Conservation (phyloP, 2,888 invertebrate species). For the Urechis unicinctus region DNA sequence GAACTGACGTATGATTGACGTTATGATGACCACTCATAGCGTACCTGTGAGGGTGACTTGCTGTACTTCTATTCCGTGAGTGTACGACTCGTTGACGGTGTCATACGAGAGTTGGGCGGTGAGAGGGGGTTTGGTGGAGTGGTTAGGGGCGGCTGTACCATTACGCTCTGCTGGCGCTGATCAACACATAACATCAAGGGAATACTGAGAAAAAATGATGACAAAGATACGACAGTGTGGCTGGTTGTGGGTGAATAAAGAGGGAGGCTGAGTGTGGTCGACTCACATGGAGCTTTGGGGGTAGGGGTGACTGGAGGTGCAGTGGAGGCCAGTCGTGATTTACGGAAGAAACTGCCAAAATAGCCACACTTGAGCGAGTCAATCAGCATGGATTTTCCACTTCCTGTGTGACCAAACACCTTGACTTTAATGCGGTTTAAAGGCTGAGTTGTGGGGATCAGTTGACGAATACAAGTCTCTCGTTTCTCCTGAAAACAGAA, state of each 20-base stretch:
- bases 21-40: neutral
- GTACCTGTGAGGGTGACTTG: constrained; percentile 55
- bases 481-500: constrained; percentile 39
- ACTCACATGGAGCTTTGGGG: constrained; percentile 1
- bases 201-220: no score
- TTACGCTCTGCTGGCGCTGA: no score
- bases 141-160: neutral
- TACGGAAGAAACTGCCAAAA: constrained; percentile 62
- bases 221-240: no score
- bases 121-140: constrained; percentile 30
- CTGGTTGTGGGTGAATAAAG: no score
- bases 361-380: constrained; percentile 65
- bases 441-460: constrained; percentile 54
- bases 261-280: no score
- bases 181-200: no score
- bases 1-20: no score
- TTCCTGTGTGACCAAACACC: constrained; percentile 66
- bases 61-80: constrained; percentile 62
- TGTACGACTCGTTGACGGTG: constrained; percentile 54
- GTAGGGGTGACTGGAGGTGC: neutral
- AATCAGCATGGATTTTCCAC: constrained; percentile 66
- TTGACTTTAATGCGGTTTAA: constrained; percentile 61
- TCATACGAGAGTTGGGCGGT: constrained; percentile 25
- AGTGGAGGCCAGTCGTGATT: constrained; percentile 12
- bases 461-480: constrained; percentile 60